Base-by-base conservation (phyloP, 2,797 vertebrate species). In the Tinamus major region DNA sequence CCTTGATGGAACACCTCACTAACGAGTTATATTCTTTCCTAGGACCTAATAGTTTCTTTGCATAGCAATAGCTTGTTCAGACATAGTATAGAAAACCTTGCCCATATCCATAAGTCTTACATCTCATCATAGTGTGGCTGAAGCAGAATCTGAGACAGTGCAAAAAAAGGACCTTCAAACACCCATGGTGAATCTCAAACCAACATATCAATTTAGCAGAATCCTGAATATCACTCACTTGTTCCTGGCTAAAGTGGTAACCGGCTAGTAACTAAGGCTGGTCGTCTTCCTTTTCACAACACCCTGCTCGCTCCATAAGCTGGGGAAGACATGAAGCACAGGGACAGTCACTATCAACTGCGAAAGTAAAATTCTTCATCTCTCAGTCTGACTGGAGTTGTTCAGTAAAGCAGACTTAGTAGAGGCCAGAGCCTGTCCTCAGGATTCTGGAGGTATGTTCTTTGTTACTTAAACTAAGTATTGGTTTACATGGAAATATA, bases 1-100 rank as follows among this genome's bases (percentile, higher is more conserved):
- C 0, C 0, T 75, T 75, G 67, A 16, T 48, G 44, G 53, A 89
- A 79, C 18, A 41, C 15, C 31, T 92, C 0, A 0, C 20, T 71
- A 71, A 56, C 0, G 0, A 44, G 62, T 91, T 81, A 48, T 33
- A 33, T 41, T 42, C 23, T 42, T 85, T 76, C 41, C 59, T 49
- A 62, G 37, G 49, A 79, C n/a, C 55, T 92, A 71, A 79, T 37
- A 20, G 31, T 31, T 78, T 63, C 56, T 83, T 86, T 84, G 26
- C 62, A 39, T 29, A 83, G 64, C 5, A 0, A 0, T 39, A 56
- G 20, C 31, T 76, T 72, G n/a, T 49, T 85, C 65, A 49, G 48
- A 13, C 23, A 12, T 49, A 8, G 48, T 49, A 49, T 26, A 49
- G 23, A 12, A 26, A 49, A 24, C 24, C 23, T 49, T 49, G 48